phyloP scores from a whole-genome alignment of 37 sponge, comb jelly and placozoan species.

The Hexactinellida sp. region DNA sequence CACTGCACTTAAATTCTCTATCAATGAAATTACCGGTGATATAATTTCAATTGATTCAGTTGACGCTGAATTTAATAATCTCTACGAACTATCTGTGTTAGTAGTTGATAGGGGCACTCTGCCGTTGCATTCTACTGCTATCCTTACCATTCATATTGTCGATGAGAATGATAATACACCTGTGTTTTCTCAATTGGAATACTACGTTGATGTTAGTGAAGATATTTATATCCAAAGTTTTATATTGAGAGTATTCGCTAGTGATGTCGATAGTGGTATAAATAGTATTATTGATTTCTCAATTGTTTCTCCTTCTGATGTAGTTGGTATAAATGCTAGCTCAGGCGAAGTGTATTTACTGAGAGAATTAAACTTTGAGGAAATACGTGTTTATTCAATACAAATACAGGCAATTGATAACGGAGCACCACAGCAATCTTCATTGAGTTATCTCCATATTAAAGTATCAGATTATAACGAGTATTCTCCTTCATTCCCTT shows the following conservation, averaged over 20 bases:
- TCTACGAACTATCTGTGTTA: not conserved
- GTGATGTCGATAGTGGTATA: not conserved
- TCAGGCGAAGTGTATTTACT: not conserved
- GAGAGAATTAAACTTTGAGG: not conserved
- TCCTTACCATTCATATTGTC: not conserved
- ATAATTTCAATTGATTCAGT: not conserved
- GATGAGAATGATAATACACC: constrained; percentile 5
- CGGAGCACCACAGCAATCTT: not conserved
- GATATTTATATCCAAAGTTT: not conserved
- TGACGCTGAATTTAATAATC: not conserved
- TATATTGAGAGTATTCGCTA: not conserved
- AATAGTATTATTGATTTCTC: not conserved
- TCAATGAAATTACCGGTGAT: not conserved
- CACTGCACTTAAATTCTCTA: not conserved
- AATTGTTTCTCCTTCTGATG: not conserved
- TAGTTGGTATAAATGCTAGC: not conserved
- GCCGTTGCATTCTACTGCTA: not conserved
- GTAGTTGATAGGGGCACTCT: not conserved
- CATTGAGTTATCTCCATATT: not conserved
- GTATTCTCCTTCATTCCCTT: not conserved
- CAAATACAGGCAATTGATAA: not conserved
- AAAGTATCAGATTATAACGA: not conserved
- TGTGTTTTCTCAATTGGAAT: not conserved
- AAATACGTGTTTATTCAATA: not conserved
- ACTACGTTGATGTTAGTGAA: not conserved